Evolutionary conservation across 2,888 invertebrate genomes (phyloP), one percentile per base, ranked within the genome.

Genomic region (Chesias legatella): DNA sequence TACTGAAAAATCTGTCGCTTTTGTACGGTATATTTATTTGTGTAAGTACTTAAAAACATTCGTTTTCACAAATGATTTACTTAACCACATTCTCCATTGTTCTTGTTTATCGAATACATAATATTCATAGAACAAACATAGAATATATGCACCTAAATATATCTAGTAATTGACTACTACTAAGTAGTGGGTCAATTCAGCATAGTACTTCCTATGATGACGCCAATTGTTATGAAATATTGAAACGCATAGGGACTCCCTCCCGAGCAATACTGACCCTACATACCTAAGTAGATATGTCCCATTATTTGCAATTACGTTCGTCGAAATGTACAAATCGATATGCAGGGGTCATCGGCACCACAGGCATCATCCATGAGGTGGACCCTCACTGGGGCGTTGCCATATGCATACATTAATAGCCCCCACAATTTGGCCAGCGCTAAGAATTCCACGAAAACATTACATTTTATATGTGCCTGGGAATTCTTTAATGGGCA

Each of bases 321-420:
- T 70, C 78, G 72, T 69, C 64, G 81, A 81, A 81, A 76, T 72
- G 67, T 62, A 63, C 67, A 59, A 85, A 86, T 86, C 86, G 82
- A 86, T 85, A 82, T 76, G 63, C 86, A 82, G 76, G 63, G 86
- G 85, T 85, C 85, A 85, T 85, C 80, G 86, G 73, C 86, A 84
- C 83, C 69, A 79, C 77, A 79, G 76, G 69, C 76, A 79, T 74
- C 79, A 78, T 76, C 73, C 63, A 74, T 74, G 73, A 73, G 78
- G 72, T 78, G 61, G 74, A 78, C 85, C 83, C 83, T 80, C 72
- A 68, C 66, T 67, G 80, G 79, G 81, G 80, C 73, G 76, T 69
- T 71, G 68, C 74, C 73, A n/a, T n/a, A n/a, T n/a, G n/a, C 71
- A 74, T 72, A 76, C 73, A 78, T 78, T 79, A 76, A 52, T 73